A percentile compares a stretch with the other conserved stretches of the same genome.
Conservation (phyloP, 2,113 vertebrate genomes). For the Edolisoma coerulescens region DNA sequence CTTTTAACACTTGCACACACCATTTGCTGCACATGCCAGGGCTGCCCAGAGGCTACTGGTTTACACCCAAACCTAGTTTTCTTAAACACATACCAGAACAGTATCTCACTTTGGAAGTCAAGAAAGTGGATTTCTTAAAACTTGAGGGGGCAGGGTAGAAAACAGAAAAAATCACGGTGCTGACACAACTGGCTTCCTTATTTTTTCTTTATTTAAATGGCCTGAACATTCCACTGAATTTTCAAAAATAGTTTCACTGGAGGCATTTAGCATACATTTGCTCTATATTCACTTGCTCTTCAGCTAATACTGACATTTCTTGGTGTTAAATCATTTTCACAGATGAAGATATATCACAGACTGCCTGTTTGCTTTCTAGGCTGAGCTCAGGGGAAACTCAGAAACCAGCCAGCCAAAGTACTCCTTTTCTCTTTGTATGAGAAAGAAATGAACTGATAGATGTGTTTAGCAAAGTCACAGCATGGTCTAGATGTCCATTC, state of each 20-base stretch:
- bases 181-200: background rate
- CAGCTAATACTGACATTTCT: background rate
- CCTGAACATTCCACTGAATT: background rate
- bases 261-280: background rate
- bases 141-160: background rate
- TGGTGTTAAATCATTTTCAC: background rate
- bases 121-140: background rate
- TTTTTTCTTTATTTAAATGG: background rate
- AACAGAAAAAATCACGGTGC: background rate
- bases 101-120: background rate
- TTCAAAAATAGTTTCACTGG: background rate
- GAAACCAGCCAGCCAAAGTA: background rate
- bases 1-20: background rate
- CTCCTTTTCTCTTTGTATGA: background rate
- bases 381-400: background rate
- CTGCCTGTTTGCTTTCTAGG: background rate
- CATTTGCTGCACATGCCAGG: background rate
- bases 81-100: background rate
- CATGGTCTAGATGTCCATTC: background rate
- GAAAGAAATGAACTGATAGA: background rate
- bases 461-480: background rate
- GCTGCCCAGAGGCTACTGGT: background rate
- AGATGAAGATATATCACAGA: background rate
- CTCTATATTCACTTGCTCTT: background rate
- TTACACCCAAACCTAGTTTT: background rate